Evolutionary conservation across 2,113 vertebrate genomes (phyloP), one percentile per base, ranked within the genome.

Genomic region (Neogobius melanostomus): DNA sequence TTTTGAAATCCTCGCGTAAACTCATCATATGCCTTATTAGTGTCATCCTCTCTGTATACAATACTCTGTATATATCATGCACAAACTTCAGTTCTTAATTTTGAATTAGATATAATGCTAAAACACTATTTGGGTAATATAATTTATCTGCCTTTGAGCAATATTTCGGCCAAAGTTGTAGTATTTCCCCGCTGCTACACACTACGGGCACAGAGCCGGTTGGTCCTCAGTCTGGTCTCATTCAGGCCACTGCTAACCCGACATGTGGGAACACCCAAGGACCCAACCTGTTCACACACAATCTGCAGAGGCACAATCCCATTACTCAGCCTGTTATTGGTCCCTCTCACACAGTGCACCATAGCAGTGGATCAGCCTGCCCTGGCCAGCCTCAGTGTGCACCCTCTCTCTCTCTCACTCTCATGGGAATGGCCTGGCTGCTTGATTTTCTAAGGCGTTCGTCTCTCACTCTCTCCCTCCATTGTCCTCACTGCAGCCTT

Each of bases 271-370:
- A 87, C 85, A 88, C 86, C 77, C 84, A 85, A 85, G 82, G 81
- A 85, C 81, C 86, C 82, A 82, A 87, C 87, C 88, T 87, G 88
- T 82, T 87, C 80, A 74, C 84, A 85, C 81, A 82, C 84, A 89
- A 87, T 85, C 84, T 86, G 80, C 84, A 82, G 80, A 79, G 85
- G 86, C 89, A 86, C 85, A 89, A 90, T 87, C 89, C 87, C 85
- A 91, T 91, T 91, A 90, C 89, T 87, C 82, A 78, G 85, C 70
- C 76, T 79, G 88, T 86, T 90, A 89, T 86, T 89, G 88, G 86
- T 64, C 81, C 74, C 81, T 81, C 88, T 90, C 86, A 88, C 86
- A 88, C 68, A 75, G 85, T 79, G 86, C 81, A 78, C 82, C 81
- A 68, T 80, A 75, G 85, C 83, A 77, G 82, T 71, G 79, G 87